Base-by-base conservation (phyloP, 1,140 invertebrate genomes). In the Oryctes rhinoceros region DNA sequence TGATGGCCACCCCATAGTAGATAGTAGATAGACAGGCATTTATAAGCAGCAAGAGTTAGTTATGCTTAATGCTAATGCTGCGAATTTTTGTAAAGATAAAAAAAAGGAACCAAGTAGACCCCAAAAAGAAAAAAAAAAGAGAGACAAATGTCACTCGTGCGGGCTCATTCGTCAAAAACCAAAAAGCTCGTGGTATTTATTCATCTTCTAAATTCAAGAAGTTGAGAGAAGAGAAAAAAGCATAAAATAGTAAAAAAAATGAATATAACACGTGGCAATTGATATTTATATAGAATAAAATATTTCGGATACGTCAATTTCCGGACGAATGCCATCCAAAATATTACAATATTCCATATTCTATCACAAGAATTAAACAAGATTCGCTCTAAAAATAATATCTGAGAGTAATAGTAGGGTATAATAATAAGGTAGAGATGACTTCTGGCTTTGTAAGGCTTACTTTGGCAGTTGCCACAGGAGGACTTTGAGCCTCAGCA, bases 31-130 rank as follows among this genome's bases (percentile, higher is more conserved):
- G 83, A 81, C 85, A 85, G 81, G 78, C 80, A 77, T 44, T 83
- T 80, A 84, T 83, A 86, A 85, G 85, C 85, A 84, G 81, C 83
- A 83, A 86, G 79, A 81, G 81, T 86, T 86, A 85, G 81, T 44
- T 83, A 84, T 80, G 82, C 82, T 81, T 81, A 79, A 82, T 81
- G 81, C 81, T 80, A 71, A n/a, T 47, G 35, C 76, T 49, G 79
- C 79, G 47, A 44, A 80, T 80, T 80, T 39, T 53, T 53, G n/a
- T 13, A 53, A 53, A 53, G n/a, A n/a, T 53, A 53, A 53, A 13
- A 53, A 3, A 53, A 53, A 53, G n/a, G 3, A 53, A 53, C 10
- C 49, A 53, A 53, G n/a, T 13, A 53, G n/a, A 53, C 49, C 24
- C 24, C 24, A 30, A 30, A 30, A 30, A 30, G 24, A 30, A 30